Evolutionary conservation across 2,113 vertebrate genomes (phyloP).

Genomic region (Cygnus buccinator): DNA sequence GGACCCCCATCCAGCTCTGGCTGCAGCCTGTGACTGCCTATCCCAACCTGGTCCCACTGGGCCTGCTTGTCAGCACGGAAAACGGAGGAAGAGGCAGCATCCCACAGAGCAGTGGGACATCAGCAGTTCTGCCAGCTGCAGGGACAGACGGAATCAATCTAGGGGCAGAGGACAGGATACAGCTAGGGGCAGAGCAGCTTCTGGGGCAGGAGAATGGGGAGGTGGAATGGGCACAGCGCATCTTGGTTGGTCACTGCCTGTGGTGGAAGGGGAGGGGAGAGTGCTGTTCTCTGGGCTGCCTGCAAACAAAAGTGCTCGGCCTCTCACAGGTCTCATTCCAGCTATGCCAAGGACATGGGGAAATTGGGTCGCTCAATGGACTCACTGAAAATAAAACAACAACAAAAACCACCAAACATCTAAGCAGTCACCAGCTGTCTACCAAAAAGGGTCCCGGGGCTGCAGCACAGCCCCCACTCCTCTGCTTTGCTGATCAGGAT

Average conservation of each 20-base stretch:
- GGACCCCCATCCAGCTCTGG: slow-evolving; percentile 72
- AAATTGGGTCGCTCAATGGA: not conserved
- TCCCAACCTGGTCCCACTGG: slow-evolving; percentile 60
- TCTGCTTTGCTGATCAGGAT: not conserved
- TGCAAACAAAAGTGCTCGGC: not conserved
- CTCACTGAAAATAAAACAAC: not conserved
- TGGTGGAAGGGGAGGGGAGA: not conserved
- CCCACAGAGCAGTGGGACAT: not conserved
- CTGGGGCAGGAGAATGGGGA: not conserved
- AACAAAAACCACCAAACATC: not conserved
- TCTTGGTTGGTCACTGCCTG: not conserved
- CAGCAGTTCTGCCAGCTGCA: rapidly evolving
- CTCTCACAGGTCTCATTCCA: not conserved
- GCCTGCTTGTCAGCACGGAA: slow-evolving; percentile 74
- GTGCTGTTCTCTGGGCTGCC: not conserved
- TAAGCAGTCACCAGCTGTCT: not conserved
- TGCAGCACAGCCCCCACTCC: not conserved
- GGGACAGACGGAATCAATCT: rapidly evolving
- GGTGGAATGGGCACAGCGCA: not conserved
- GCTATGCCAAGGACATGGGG: not conserved
- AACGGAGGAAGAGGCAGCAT: not conserved
- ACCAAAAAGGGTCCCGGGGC: not conserved
- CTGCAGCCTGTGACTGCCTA: slow-evolving; percentile 25
- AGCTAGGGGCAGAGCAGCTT: not conserved
- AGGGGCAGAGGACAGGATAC: not conserved